A percentile compares a stretch with the other conserved stretches of the same genome.
These are phyloP conservation scores for Pachyrhynchus sulphureomaculatus DNA, from an alignment of 1,140 invertebrate species.

Conservation along the genomic window DNA sequence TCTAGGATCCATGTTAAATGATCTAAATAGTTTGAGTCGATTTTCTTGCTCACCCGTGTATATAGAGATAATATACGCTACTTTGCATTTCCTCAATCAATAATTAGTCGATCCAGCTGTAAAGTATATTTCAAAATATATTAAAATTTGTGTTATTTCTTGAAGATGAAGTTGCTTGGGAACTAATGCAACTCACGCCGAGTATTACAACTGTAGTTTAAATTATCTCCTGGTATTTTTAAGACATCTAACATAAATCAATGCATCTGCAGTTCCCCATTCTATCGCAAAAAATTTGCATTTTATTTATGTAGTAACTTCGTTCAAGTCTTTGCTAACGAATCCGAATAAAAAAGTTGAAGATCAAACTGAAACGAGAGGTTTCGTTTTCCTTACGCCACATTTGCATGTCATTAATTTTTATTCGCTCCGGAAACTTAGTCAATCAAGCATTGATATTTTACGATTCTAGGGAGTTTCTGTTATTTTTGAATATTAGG, in stretches of 20 bases:
- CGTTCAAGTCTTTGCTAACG: conserved; percentile 10
- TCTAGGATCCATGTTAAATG: too few relatives aligned
- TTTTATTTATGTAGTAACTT: conserved; percentile 23
- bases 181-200: too few relatives aligned
- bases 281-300: conserved; percentile 2
- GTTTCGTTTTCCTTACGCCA: conserved; percentile 2
- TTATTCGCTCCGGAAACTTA: conserved; percentile 9
- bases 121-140: too few relatives aligned
- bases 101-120: too few relatives aligned
- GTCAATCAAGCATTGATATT: conserved; percentile 21
- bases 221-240: too few relatives aligned
- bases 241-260: background rate
- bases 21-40: too few relatives aligned
- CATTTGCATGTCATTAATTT: conserved; percentile 24
- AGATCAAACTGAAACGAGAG: conserved; percentile 11
- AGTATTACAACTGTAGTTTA: too few relatives aligned
- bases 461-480: background rate
- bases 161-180: too few relatives aligned
- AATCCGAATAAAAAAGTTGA: conserved; percentile 22
- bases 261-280: background rate
- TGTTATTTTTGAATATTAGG: background rate
- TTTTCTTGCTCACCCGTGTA: too few relatives aligned
- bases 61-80: too few relatives aligned
- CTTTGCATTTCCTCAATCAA: too few relatives aligned
- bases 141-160: too few relatives aligned